Evolutionary conservation across 2,113 vertebrate genomes (phyloP), one percentile per base, ranked within the genome.

Genomic region (Alligator sinensis): DNA sequence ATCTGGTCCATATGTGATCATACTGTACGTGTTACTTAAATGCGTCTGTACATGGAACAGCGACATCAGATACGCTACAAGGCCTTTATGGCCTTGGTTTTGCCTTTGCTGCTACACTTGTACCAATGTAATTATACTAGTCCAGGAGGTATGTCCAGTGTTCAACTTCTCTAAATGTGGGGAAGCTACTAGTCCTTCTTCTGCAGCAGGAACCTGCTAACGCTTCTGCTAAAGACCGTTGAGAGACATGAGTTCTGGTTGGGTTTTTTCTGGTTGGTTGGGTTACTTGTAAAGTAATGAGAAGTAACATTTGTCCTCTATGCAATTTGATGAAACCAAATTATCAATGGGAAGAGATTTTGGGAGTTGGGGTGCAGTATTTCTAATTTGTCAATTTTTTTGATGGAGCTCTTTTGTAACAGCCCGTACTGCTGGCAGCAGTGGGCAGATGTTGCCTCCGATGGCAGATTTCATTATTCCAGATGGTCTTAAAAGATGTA

Each of bases 401-500:
- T 25, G 25, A 75, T 25, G 30, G 30, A 19, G 47, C 63, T 91
- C 79, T 76, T 61, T 90, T 90, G 86, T 83, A 92, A 87, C 80
- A 77, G 21, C 72, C 60, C 8, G 28, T 0, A 1, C 80, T 79
- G 80, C 82, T 1, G 0, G 25, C 72, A 94, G 88, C 90, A 77
- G 77, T 89, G 80, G 68, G 24, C 13, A 47, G 47, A 10, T 77
- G 77, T 96, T 61, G 64, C 87, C 88, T 79, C 47, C 47, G 9
- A 47, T 47, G 47, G 47, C 47, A 47, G 47, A 47, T 47, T 47
- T 47, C 9, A 47, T 47, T 47, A 94, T 86, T 83, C 64, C 91
- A 86, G 92, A 86, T 75, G 27, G 90, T 93, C 4, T 3, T 86
- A 80, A 59, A 83, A 94, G 88, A 77, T 54, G 74, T 88, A 89